Conservation (phyloP, 2,888 invertebrate species). For the Pseudococcus viburni region DNA sequence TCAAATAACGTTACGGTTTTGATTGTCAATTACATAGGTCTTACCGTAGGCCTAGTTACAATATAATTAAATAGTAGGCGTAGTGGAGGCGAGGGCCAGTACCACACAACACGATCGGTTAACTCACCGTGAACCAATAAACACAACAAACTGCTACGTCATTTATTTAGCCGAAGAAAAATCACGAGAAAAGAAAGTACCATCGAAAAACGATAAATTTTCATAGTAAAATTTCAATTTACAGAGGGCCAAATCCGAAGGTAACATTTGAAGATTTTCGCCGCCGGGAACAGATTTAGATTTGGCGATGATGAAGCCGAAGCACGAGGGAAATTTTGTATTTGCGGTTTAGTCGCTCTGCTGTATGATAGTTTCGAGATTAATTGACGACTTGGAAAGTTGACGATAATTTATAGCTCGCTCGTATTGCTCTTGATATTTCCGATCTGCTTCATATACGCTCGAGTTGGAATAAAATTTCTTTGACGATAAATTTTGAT, state of each 20-base stretch:
- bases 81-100: background rate
- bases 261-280: slow-evolving; percentile 7
- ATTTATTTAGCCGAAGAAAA: slow-evolving; percentile 35
- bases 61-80: slow-evolving; percentile 59
- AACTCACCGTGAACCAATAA: slow-evolving; percentile 63
- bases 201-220: slow-evolving; percentile 27
- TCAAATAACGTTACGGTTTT: slow-evolving; percentile 58
- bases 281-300: background rate
- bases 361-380: slow-evolving; percentile 19
- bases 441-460: slow-evolving; percentile 37
- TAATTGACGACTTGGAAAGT: slow-evolving; percentile 44
- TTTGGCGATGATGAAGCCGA: background rate
- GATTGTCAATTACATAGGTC: slow-evolving; percentile 64
- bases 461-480: slow-evolving; percentile 30
- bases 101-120: background rate
- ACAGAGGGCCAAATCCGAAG: background rate
- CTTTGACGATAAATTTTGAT: slow-evolving; percentile 37
- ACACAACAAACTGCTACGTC: slow-evolving; percentile 62
- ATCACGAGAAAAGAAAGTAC: slow-evolving; percentile 52
- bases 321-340: background rate
- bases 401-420: slow-evolving; percentile 44
- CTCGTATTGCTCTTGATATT: slow-evolving; percentile 47
- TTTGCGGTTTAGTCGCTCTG: background rate
- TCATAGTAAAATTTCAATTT: slow-evolving; percentile 17
- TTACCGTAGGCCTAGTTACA: slow-evolving; percentile 35